Base-by-base conservation (phyloP, 1,140 invertebrate genomes). In the Aphelenchoides fujianensis region DNA sequence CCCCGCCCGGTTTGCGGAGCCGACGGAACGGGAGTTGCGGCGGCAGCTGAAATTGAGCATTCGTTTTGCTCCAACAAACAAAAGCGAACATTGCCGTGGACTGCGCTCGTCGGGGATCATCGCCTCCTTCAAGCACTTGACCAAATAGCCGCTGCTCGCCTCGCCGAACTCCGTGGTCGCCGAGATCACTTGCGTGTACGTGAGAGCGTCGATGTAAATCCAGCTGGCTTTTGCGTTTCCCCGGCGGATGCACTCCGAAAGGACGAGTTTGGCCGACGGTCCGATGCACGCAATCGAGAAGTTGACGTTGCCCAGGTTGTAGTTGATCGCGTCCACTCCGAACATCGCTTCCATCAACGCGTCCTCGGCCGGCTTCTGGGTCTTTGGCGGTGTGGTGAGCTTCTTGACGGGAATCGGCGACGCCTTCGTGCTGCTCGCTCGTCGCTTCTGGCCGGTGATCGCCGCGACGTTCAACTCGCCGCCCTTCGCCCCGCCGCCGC, bases 151-250 rank as follows among this genome's bases (percentile, higher is more conserved):
- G 52, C 16, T n/a, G 2, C 30, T 30, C 34, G 31, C 23, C 19
- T 78, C 48, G 2, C 73, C 73, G 41, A 74, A 74, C 7, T 73
- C 69, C n/a, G 57, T 61, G 0, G 30, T 36, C 1, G 70, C 37
- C 3, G 71, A 64, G 2, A 74, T 36, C 34, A 74, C 23, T 76
- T 74, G 73, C 3, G 19, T 23, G 35, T 70, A 30, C n/a, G 74
- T 73, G 7, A 77, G 71, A 3, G 73, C 74, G 30, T 74, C 73
- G 30, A 74, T 19, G 52, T 74, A 74, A 23, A 74, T 71, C 73
- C 73, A 74, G 16, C 19, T 77, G 19, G 36, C 67, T 53, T 23
- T 73, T 19, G 34, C 36, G 23, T 69, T 69, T 66, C 35, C 37
- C 35, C 23, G 23, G 16, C 32, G 19, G 27, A 2, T 32, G 28